phyloP scores from a whole-genome alignment of 2,797 vertebrate genomes.

The Hoplostethus atlanticus region DNA sequence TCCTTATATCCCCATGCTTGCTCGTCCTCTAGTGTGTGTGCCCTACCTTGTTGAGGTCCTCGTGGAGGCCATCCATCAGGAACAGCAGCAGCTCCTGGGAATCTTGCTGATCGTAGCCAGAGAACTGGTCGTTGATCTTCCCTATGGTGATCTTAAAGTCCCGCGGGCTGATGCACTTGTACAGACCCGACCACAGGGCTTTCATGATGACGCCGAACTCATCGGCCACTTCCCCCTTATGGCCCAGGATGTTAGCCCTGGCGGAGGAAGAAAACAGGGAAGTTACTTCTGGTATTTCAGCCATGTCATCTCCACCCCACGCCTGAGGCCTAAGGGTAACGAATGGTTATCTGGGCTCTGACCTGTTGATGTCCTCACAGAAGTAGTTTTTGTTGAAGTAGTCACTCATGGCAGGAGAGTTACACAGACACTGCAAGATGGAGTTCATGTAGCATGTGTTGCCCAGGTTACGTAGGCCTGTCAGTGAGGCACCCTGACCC shows the following conservation, averaged over 20 bases:
- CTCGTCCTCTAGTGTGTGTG: neutral
- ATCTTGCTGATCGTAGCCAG: slow-evolving; percentile 95
- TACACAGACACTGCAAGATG: slow-evolving; percentile 96
- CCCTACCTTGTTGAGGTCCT: slow-evolving; percentile 97
- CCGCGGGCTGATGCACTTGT: slow-evolving; percentile 94
- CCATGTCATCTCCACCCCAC: neutral
- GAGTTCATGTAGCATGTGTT: slow-evolving; percentile 99
- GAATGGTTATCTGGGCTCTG: slow-evolving; percentile 8
- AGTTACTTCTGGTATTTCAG: neutral
- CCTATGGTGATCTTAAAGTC: slow-evolving; percentile 98
- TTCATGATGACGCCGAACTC: slow-evolving; percentile 99
- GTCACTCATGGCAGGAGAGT: slow-evolving; percentile 91
- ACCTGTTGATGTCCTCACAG: slow-evolving; percentile 97
- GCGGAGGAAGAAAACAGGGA: slow-evolving; percentile 6
- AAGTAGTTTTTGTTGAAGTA: slow-evolving; percentile 96
- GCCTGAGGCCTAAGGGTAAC: neutral
- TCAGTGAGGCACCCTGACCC: slow-evolving; percentile 91
- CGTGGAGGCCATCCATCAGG: slow-evolving; percentile 98
- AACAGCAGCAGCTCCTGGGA: slow-evolving; percentile 98
- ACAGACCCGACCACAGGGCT: slow-evolving; percentile 95
- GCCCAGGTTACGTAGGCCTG: slow-evolving; percentile 96
- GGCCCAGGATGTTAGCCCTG: slow-evolving; percentile 94
- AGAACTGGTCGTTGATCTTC: slow-evolving; percentile 97
- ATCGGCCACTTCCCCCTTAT: slow-evolving; percentile 98
- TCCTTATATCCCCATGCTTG: neutral